Base-by-base conservation (phyloP, 2,113 vertebrate species). In the Eira barbara region DNA sequence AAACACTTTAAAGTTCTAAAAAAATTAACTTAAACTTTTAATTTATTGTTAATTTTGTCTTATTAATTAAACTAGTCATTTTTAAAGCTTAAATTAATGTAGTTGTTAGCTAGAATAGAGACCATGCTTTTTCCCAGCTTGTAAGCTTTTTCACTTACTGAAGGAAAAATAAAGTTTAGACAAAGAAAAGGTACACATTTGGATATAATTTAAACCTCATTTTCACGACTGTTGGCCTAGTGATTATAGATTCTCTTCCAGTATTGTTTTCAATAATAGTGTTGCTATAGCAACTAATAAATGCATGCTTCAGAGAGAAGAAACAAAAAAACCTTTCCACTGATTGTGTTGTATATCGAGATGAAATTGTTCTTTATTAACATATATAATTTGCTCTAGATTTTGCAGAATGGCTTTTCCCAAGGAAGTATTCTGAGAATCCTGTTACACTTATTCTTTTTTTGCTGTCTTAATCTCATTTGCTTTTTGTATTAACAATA, bases 181-280 rank as follows among this genome's bases (percentile, higher is more conserved):
- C 98, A 98, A 99, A 99, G 98, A 98, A 99, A 99, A 99, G 97
- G 97, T 97, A 93, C 95, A 94, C 98, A 97, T 98, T 98, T 98
- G 97, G 97, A 93, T 98, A 98, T 99, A 99, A 99, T 99, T 98
- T 99, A 99, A 99, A 99, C 98, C 99, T 98, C 98, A 97, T 99
- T 99, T 99, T 97, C 98, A 98, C 98, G 98, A 98, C 98, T 90
- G 97, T 98, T 99, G 99, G 98, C 98, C 94, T 88, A 98, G 98
- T 97, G 98, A 97, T 97, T 89, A 92, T 97, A 98, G 98, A 97
- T 99, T 99, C 98, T 98, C 95, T 98, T 98, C 98, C 98, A 98
- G 98, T 99, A 98, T 98, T 99, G 98, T 99, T 99, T 99, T 99
- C 98, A 99, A 97, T 98, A 99, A 99, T 99, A 99, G 89, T 98